Evolutionary conservation across 1,140 invertebrate species (phyloP).

Genomic region (Megalopta genalis): DNA sequence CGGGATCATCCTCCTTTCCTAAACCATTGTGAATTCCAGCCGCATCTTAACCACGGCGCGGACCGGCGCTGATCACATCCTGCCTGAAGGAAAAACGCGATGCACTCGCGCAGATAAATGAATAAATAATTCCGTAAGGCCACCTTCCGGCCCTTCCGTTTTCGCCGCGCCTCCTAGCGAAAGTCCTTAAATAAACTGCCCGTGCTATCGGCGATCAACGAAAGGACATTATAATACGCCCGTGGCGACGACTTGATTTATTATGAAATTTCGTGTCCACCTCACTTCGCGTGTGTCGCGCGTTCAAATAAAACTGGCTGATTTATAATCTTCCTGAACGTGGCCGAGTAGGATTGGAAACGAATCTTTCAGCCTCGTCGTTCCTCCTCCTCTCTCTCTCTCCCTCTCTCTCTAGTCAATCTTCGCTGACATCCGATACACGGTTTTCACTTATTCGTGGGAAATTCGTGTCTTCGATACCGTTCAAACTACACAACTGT

Average conservation of each 20-base stretch:
- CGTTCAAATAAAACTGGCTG: slow-evolving; percentile 14
- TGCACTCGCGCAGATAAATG: slow-evolving; percentile 31
- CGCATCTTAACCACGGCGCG: not conserved
- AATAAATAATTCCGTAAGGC: slow-evolving; percentile 34
- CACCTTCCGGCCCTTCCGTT: slow-evolving; percentile 4
- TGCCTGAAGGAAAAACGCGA: slow-evolving; percentile 18
- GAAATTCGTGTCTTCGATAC: too few species aligned
- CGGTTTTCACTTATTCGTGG: not conserved
- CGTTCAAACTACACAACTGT: too few species aligned
- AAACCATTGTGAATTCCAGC: slow-evolving; percentile 17
- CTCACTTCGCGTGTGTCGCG: slow-evolving; percentile 15
- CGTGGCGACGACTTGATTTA: slow-evolving; percentile 29
- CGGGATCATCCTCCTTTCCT: not conserved
- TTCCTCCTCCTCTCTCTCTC: too few species aligned
- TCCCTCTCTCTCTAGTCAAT: too few species aligned
- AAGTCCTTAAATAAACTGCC: slow-evolving; percentile 20
- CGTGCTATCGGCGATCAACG: slow-evolving; percentile 24
- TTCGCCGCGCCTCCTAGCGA: not conserved
- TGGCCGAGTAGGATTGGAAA: slow-evolving; percentile 1
- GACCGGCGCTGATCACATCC: slow-evolving; percentile 10
- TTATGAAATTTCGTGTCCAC: slow-evolving; percentile 18
- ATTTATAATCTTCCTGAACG: slow-evolving; percentile 19
- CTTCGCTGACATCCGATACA: not conserved
- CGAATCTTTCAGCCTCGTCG: not conserved
- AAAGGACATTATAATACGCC: slow-evolving; percentile 15